Evolutionary conservation across 2,113 vertebrate species (phyloP), one percentile per base, ranked within the genome.

Genomic region (Amblyopsis rosae): DNA sequence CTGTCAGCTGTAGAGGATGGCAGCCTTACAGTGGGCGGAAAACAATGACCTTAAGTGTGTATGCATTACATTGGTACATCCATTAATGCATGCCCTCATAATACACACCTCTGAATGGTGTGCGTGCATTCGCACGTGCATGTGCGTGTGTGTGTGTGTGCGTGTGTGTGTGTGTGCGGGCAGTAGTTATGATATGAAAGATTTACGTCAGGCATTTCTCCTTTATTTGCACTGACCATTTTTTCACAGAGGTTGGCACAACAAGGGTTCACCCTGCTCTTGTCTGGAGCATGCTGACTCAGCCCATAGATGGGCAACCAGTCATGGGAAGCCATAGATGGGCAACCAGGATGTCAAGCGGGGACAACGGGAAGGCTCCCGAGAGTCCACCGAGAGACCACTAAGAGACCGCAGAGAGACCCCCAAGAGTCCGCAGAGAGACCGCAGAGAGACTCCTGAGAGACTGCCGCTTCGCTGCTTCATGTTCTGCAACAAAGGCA

Each of bases 21-120:
- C 82, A 77, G 80, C 73, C 83, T 86, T 75, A 81, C 71, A 80
- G 86, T 82, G 75, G 72, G 7, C 45, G 35, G 49, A 51, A 67
- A 84, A 87, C 74, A 77, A 35, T 75, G 65, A 35, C 35, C 35
- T 41, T 6, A 41, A 41, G 5, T 41, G 4, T 41, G 59, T 49
- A 59, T 55, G 12, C 17, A 41, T 58, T 53, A 11, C 6, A 11
- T 51, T 11, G 9, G 49, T 51, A 4, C 49, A 9, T 59, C 8
- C 33, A 19, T 46, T 12, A 6, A 41, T 41, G 35, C 35, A 41
- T 41, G 35, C 7, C 35, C 7, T 41, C 35, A 41, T 41, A 41
- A 41, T 41, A 41, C 35, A 41, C 35, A 41, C 7, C 35, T 41
- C 5, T 41, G 35, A 41, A 41, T 41, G 35, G 4, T 41, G 9